Percentiles rank a stretch among this genome's conserved stretches.
Evolutionary conservation across 2,888 invertebrate species (phyloP).

Genomic region (Idaea straminata): DNA sequence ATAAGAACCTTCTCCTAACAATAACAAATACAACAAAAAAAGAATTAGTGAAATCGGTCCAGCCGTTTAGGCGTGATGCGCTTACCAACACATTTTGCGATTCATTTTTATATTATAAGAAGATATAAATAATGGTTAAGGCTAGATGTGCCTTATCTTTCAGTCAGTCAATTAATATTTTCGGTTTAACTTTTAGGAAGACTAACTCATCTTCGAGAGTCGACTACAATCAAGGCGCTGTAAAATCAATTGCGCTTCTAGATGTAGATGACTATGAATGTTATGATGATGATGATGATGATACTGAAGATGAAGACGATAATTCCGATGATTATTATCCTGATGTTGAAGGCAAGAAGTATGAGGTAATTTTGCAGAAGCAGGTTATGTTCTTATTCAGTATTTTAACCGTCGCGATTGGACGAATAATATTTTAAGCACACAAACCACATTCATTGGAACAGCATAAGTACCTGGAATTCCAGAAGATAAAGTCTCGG

Average conservation of each 20-base stretch:
- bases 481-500: no score
- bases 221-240: conserved; percentile 52
- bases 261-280: conserved; percentile 12
- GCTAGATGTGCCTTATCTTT: neutral
- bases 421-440: no score
- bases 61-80: no score
- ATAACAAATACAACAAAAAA: no score
- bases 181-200: conserved; percentile 36
- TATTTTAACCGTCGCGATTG: no score
- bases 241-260: conserved; percentile 33
- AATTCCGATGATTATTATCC: neutral
- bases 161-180: neutral
- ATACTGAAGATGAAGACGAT: neutral
- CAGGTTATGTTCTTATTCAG: neutral
- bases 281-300: conserved; percentile 20
- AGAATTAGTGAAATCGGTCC: no score
- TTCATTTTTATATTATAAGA: no score
- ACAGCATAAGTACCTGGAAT: no score
- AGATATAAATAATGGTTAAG: no score
- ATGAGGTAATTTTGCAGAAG: neutral
- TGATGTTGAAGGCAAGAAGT: neutral
- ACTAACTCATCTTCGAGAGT: conserved; percentile 40
- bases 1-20: no score
- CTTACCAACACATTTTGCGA: no score
- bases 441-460: no score